Base-by-base conservation (phyloP, 1,140 invertebrate species). In the Lethocerus indicus region DNA sequence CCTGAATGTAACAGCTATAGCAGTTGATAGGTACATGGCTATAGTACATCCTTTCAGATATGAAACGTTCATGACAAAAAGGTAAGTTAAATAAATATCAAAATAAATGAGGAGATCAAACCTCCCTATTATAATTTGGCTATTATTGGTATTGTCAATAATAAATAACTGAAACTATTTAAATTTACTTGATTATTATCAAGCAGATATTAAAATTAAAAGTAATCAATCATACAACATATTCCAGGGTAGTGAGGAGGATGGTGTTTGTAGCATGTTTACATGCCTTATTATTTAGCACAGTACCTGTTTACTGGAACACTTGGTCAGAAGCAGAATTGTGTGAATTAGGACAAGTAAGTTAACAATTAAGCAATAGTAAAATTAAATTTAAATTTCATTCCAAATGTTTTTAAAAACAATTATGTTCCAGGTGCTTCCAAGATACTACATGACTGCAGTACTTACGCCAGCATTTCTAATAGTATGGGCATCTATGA, bases 1-100 rank as follows among this genome's bases (percentile, higher is more conserved):
- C 57, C 76, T 79, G 61, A 89, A 86, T 54, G 72, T 91, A 35
- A 80, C 83, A 47, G 75, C 81, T 16, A 88, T 91, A 46, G 83
- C 86, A 12, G 68, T 87, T 21, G 87, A 90, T 64, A 74, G 87
- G 39, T 87, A 84, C 60, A 69, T 83, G 52, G 84, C 85, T 0
- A 83, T 90, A 49, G 73, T 89, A 3, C 76, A 87, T 64, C 84
- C 86, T 2, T 68, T 90, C 50, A 74, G 79, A 60, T 84, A 85
- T 63, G 72, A 70, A 61, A 69, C 55, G 9, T 54, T 51, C 21
- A 58, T 61, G 50, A 61, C 55, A 18, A 53, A 53, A 26, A 57
- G 54, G 60, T 61, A 55, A 56, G 13, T 28, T 1, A 20, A 26
- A 23, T 18, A 16, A 18, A n/a, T 20, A 7, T 32, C 7, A 32